Base-by-base conservation (phyloP, 2,113 vertebrate species). In the Cheilinus undulatus region DNA sequence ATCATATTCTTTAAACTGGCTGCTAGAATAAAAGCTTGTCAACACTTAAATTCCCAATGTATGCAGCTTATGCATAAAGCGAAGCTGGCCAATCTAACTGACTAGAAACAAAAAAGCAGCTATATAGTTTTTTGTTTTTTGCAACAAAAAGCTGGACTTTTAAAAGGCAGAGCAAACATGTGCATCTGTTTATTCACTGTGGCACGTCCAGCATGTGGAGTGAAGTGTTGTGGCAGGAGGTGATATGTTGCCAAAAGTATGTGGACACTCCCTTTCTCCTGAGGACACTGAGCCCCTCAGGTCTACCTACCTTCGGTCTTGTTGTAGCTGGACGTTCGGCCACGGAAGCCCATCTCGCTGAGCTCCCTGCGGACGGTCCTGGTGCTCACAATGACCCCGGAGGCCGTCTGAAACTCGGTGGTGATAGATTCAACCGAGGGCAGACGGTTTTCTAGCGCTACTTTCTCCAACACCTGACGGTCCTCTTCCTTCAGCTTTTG, bases 401-500 rank as follows among this genome's bases (percentile, higher is more conserved):
- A 82, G 12, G 63, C 78, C 3, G 14, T 71, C 43, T 80, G 72
- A 46, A 88, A 84, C 76, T 86, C 84, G 40, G 53, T 12, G 32
- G 86, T 57, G 69, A 88, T 76, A 3, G 86, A 81, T 10, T 70
- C 48, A 3, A 86, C 57, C 23, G 86, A 84, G 23, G 84, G 71
- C 43, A 72, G 14, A 15, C 65, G 50, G 38, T 56, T 81, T n/a
- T 69, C 78, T 73, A 77, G 58, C 2, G 78, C 86, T 2, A 84
- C 57, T n/a, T 46, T 52, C 73, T 88, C 72, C 84, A 88, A 63
- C 40, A 86, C 46, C 22, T 80, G 84, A 0, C 84, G 84, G 67
- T 86, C 51, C 73, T 71, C 53, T 64, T 88, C 84, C 1, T 72
- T 80, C 7, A 88, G 86, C 78, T 84, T 88, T 69, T 84, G 84